Base-by-base conservation (phyloP, 2,113 vertebrate genomes). In the Amblyopsis rosae region DNA sequence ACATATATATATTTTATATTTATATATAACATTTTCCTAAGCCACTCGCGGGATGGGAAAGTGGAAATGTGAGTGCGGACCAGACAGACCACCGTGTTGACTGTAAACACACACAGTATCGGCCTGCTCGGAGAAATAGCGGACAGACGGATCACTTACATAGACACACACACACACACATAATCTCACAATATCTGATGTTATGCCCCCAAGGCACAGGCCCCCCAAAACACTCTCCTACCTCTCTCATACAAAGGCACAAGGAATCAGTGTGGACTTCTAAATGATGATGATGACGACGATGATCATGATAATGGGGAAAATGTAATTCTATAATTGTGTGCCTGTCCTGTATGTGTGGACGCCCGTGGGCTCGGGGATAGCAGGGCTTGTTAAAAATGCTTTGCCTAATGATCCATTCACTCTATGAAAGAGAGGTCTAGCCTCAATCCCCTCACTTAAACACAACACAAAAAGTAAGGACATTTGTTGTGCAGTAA, bases 41-140 rank as follows among this genome's bases (percentile, higher is more conserved):
- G 2, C 50, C 41, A 50, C 58, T 11, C 32, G 41, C 59, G 68
- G 73, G 73, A 68, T 26, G 11, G n/a, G 59, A 17, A 58, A 72
- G 70, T 75, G 33, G 4, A 33, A 32, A 19, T 11, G 62, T 11
- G 76, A 83, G 83, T 71, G 67, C 76, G 70, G 82, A 67, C 51
- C 62, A 77, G 80, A 78, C 80, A 81, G 72, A 81, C 76, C 71
- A 33, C 74, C 53, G 19, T 93, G 86, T 92, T 92, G 90, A 93
- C 90, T 88, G 79, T 94, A 93, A 93, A 94, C 92, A 92, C 73
- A 49, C 62, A 74, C 77, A 59, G 58, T 85, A 71, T 77, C 78
- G 76, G 75, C 33, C 78, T 65, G 70, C 62, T 75, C 63, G 60
- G 73, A 68, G 53, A 59, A 6, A 64, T 51, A 78, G 72, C 67